Base-by-base conservation (phyloP, 2,888 invertebrate species). In the Thymelicus lineola region DNA sequence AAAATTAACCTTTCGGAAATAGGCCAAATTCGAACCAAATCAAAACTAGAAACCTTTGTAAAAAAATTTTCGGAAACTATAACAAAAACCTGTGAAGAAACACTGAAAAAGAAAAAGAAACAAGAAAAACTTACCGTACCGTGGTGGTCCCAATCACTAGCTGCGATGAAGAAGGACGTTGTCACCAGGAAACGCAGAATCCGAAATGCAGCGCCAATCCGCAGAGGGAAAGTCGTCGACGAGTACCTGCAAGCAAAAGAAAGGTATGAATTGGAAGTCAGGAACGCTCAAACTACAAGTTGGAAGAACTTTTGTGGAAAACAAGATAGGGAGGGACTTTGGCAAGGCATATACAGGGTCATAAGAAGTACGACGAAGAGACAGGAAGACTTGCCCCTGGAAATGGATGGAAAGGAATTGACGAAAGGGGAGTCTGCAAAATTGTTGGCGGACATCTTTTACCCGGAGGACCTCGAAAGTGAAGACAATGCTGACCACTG, bases 231-330 rank as follows among this genome's bases (percentile, higher is more conserved):
- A 7, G 71, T 62, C 3, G 58, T 58, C 12, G 42, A n/a, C 0
- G 59, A 45, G 35, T 67, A 71, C 46, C 58, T 50, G 48, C 7
- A 46, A 57, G 14, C 5, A 38, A 60, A 62, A 57, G 42, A 38
- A 9, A 15, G 28, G 5, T 66, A 66, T 57, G 57, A 66, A 28
- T n/a, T 10, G 7, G 5, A 46, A 10, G 48, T 15, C 7, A 42
- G 42, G 20, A 61, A 36, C 6, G 66, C 71, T 0, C 53, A 71
- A 57, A 46, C n/a, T 7, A 10, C 63, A 10, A 73, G 73, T 38
- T 74, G 73, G 72, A 74, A 72, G 42, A 42, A 45, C 0, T 71
- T 72, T 7, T 72, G 72, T 20, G 38, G 15, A 0, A 69, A 70
- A 62, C 65, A 69, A 14, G 62, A 71, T 7, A 65, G 38, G 20